These are phyloP conservation scores for Drosophila oshimai DNA, from an alignment of 1,140 invertebrate genomes.

Conservation along the genomic window DNA sequence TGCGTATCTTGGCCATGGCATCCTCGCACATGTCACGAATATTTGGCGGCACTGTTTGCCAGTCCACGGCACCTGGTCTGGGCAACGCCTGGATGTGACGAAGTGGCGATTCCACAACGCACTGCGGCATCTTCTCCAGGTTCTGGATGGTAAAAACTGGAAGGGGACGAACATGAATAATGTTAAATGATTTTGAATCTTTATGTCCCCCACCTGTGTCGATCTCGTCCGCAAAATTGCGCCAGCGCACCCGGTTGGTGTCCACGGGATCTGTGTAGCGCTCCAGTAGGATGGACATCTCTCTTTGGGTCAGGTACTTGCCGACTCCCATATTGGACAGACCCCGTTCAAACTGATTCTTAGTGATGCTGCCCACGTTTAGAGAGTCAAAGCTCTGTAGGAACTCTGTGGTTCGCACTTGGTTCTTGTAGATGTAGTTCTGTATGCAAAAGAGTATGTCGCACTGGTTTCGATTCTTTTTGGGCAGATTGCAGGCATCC, in stretches of 20 bases:
- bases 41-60: conserved; percentile 81
- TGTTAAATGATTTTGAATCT: too few species aligned
- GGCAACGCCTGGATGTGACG: conserved; percentile 83
- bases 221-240: conserved; percentile 88
- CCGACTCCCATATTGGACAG: conserved; percentile 86
- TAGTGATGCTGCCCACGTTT: conserved; percentile 86
- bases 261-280: conserved; percentile 88
- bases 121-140: conserved; percentile 86
- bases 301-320: conserved; percentile 84
- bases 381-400: conserved; percentile 86
- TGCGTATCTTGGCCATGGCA: conserved; percentile 83
- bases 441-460: conserved; percentile 72
- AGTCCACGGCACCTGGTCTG: conserved; percentile 83
- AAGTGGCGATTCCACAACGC: conserved; percentile 81
- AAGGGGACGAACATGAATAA: background rate
- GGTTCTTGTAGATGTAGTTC: conserved; percentile 84
- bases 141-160: conserved; percentile 87
- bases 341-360: conserved; percentile 86
- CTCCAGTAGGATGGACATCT: conserved; percentile 84
- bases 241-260: conserved; percentile 86
- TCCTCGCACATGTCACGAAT: conserved; percentile 84
- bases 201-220: conserved; percentile 84
- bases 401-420: conserved; percentile 86
- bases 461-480: conserved; percentile 61
- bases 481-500: conserved; percentile 64